These are phyloP conservation scores for Laticauda colubrina DNA, from an alignment of 2,113 vertebrate species.

Conservation along the genomic window DNA sequence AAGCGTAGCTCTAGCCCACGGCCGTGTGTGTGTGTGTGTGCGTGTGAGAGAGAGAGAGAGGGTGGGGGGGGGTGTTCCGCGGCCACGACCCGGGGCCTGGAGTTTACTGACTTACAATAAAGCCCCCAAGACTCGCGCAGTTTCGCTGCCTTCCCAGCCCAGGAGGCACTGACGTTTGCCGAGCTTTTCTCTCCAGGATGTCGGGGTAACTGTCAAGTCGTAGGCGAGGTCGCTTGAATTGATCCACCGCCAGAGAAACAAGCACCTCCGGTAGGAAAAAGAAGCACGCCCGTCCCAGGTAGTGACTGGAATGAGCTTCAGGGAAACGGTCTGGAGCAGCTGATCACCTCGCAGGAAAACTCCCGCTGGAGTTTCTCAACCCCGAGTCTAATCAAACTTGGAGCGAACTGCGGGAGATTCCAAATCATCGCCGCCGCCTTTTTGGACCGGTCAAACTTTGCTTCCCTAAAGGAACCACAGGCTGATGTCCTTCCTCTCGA, in stretches of 20 bases:
- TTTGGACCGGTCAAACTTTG: background rate
- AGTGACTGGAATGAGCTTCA: background rate
- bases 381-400: background rate
- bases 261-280: background rate
- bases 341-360: background rate
- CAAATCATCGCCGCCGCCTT: background rate
- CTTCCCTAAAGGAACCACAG: background rate
- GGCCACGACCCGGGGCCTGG: background rate
- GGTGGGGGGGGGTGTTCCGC: background rate
- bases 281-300: background rate
- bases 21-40: too few relatives aligned
- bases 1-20: background rate
- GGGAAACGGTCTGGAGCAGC: background rate
- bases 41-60: too few relatives aligned
- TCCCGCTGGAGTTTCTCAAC: background rate
- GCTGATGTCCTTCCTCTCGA: background rate
- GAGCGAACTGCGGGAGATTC: background rate
- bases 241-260: accelerated
- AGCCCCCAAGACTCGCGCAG: background rate
- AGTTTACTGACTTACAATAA: background rate
- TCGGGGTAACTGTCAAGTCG: background rate
- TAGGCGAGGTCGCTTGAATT: background rate
- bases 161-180: background rate
- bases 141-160: background rate
- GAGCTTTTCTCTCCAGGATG: background rate